These are phyloP conservation scores for Aspidiotus destructor DNA, from an alignment of 2,888 invertebrate species.

Conservation along the genomic window DNA sequence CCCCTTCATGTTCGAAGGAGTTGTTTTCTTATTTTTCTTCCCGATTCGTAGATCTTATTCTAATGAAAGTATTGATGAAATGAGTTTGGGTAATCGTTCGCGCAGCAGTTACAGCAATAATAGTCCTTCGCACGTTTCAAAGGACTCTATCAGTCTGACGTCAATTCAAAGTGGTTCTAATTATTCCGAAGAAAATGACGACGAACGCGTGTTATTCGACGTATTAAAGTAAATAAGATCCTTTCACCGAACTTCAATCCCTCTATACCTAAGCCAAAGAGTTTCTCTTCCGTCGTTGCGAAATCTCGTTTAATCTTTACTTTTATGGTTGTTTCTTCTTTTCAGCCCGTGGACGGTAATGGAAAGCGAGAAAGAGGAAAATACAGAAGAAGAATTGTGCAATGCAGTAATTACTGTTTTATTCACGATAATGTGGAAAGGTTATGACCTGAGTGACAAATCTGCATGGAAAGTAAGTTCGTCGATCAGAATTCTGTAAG, in stretches of 20 bases:
- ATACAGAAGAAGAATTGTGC: slow-evolving; percentile 50
- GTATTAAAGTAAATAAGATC: slow-evolving; percentile 36
- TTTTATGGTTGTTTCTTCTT: background rate
- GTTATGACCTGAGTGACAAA: slow-evolving; percentile 48
- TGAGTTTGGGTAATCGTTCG: slow-evolving; percentile 21
- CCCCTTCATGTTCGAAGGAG: background rate
- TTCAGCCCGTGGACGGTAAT: slow-evolving; percentile 39
- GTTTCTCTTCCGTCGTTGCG: background rate
- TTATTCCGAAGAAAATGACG: slow-evolving; percentile 34
- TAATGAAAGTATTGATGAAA: slow-evolving; percentile 29
- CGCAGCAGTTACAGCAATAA: slow-evolving; percentile 20
- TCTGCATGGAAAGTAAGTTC: slow-evolving; percentile 48
- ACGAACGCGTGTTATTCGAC: slow-evolving; percentile 36
- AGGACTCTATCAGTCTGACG: slow-evolving; percentile 36
- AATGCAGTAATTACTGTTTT: slow-evolving; percentile 50
- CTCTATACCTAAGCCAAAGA: background rate
- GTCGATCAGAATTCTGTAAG: too few species aligned
- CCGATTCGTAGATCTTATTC: slow-evolving; percentile 25
- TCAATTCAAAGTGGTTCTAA: slow-evolving; percentile 35
- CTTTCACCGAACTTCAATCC: background rate
- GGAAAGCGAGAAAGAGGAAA: slow-evolving; percentile 41
- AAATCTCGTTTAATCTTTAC: background rate
- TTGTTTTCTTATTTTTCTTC: slow-evolving; percentile 1
- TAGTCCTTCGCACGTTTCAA: slow-evolving; percentile 24
- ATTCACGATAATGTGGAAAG: slow-evolving; percentile 53